phyloP scores from a whole-genome alignment of 1,140 invertebrate genomes.

The Akabosia matsudoensis region DNA sequence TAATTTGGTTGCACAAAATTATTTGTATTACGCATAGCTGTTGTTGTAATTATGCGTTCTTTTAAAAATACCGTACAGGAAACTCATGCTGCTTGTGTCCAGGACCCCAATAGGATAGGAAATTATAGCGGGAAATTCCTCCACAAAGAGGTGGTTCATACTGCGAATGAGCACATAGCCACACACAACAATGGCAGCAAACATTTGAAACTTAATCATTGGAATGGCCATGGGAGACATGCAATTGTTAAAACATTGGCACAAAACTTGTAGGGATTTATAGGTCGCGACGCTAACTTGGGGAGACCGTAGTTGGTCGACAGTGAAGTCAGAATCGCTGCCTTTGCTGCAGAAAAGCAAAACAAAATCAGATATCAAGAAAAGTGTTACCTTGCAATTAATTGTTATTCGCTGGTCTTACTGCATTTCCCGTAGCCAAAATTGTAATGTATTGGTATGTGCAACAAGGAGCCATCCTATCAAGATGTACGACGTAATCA shows the following conservation, averaged over 20 bases:
- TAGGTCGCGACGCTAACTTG: background rate
- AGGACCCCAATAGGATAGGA: constrained; percentile 28
- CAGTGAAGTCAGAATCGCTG: constrained; percentile 22
- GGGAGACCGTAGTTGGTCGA: background rate
- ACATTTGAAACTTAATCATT: constrained; percentile 24
- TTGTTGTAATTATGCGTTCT: too few relatives aligned
- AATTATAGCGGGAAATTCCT: constrained; percentile 28
- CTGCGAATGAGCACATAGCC: constrained; percentile 27
- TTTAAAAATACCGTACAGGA: background rate
- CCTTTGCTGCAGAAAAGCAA: background rate
- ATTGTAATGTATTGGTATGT: constrained; percentile 2
- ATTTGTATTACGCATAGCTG: too few relatives aligned
- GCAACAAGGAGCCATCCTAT: background rate
- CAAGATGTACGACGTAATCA: background rate
- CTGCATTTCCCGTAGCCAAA: constrained; percentile 12
- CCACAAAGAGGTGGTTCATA: constrained; percentile 23
- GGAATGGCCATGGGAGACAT: constrained; percentile 32
- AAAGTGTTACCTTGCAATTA: too few relatives aligned
- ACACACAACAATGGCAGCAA: constrained; percentile 21
- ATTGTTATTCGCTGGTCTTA: too few relatives aligned
- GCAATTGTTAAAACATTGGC: constrained; percentile 29
- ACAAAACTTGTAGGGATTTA: constrained; percentile 21
- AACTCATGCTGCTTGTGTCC: constrained; percentile 5
- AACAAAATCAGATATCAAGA: too few relatives aligned
- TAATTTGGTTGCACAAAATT: background rate